Base-by-base conservation (phyloP, 2,113 vertebrate genomes). In the Hydrolagus affinis region DNA sequence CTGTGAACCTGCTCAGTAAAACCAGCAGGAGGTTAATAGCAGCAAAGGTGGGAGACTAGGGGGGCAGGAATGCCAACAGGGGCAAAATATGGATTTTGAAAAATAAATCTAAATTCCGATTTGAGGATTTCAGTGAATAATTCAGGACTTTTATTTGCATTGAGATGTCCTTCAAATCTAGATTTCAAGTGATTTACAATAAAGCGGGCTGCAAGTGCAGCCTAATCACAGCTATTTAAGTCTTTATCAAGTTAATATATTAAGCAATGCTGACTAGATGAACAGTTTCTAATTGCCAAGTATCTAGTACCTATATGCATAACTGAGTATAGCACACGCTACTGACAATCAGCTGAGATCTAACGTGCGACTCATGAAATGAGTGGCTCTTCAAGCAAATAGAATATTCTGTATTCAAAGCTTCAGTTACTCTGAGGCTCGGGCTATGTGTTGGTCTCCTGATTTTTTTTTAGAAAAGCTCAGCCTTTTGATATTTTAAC, bases 121-220 rank as follows among this genome's bases (percentile, higher is more conserved):
- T 83, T 25, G 15, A 25, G 62, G 59, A 83, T 83, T 66, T 14
- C 66, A 32, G 66, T 83, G 78, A 83, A 83, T 83, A 83, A 83
- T 83, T 83, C 78, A 83, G 78, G 25, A 66, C 28, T 60, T 68
- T 62, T 62, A 83, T 83, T 83, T 66, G 21, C 78, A 83, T 83
- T 21, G 66, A 83, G 44, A 44, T 44, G 44, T 83, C 32, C 66
- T 80, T 83, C 66, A 83, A 83, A 83, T 62, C 21, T 83, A 60
- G 66, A 83, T 83, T 83, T 83, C 78, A 83, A 83, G 78, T 83
- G 78, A 83, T 83, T 66, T 83, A 83, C 66, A 83, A 83, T 83
- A 66, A 83, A 66, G 78, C 21, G 66, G 78, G 21, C 66, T 66
- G 77, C 28, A 66, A 44, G 60, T 83, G 59, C 14, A 83, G 78